Evolutionary conservation across 2,113 vertebrate species (phyloP).

Genomic region (Salvator merianae): DNA sequence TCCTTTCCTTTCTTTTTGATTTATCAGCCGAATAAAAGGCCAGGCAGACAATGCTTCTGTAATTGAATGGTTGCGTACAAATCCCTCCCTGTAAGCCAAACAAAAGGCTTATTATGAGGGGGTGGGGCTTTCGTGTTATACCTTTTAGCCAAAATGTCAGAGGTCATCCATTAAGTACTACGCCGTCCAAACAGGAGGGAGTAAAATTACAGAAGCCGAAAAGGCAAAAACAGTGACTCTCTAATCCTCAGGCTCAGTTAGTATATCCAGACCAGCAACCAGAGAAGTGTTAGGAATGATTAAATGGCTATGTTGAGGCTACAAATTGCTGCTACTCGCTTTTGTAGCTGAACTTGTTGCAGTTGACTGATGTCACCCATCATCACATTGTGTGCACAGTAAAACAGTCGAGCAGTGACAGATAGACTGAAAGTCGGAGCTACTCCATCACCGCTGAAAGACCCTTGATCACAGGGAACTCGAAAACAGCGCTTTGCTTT

Average conservation of each 20-base stretch:
- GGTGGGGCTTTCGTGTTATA: constrained; percentile 76
- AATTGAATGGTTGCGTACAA: constrained; percentile 67
- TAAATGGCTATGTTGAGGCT: constrained; percentile 64
- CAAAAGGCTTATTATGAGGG: constrained; percentile 76
- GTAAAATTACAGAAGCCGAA: constrained; percentile 64
- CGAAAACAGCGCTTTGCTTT: constrained; percentile 60
- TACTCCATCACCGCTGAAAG: constrained; percentile 74
- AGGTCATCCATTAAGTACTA: constrained; percentile 77
- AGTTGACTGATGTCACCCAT: constrained; percentile 79
- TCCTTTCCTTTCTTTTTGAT: constrained; percentile 66
- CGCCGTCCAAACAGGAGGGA: constrained; percentile 73
- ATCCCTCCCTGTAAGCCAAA: constrained; percentile 67
- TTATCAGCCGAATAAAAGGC: constrained; percentile 70
- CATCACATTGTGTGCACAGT: constrained; percentile 83
- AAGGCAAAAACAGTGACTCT: constrained; percentile 76
- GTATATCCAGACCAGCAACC: constrained; percentile 59
- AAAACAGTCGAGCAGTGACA: constrained; percentile 82
- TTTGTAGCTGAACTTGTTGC: constrained; percentile 75
- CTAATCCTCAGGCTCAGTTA: constrained; percentile 64
- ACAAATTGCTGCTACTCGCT: constrained; percentile 75
- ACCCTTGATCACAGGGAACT: constrained; percentile 72
- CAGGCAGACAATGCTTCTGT: constrained; percentile 70
- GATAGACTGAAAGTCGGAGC: constrained; percentile 75
- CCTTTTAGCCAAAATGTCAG: constrained; percentile 77
- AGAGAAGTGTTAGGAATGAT: constrained; percentile 67